Percentiles rank a stretch among this genome's conserved stretches.
Evolutionary conservation across 2,113 vertebrate genomes (phyloP).

Genomic region (Chaetura pelagica): DNA sequence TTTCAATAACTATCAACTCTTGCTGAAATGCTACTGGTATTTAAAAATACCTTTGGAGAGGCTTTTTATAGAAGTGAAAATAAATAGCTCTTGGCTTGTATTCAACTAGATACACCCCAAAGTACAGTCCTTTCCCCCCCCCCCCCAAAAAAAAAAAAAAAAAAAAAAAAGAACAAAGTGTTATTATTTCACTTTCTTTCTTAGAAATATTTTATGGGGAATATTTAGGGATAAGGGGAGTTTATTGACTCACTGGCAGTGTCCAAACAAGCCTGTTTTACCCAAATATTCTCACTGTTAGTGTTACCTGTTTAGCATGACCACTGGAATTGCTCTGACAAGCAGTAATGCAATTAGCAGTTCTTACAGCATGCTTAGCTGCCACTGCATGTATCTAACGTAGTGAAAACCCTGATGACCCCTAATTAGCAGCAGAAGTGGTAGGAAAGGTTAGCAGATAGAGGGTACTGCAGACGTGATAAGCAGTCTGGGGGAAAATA

Average conservation of each 20-base stretch:
- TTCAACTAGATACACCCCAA: not conserved
- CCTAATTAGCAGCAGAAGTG: not conserved
- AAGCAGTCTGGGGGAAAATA: not conserved
- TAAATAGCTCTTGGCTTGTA: not conserved
- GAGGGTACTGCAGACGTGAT: not conserved
- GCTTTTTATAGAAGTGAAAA: not conserved
- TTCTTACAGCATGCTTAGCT: not conserved
- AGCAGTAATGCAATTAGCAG: not conserved
- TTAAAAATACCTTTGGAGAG: not conserved
- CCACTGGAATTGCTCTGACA: not conserved
- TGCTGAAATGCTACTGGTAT: not conserved
- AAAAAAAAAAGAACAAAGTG: not conserved
- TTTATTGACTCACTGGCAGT: not conserved
- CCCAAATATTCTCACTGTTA: not conserved
- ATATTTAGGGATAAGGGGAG: not conserved
- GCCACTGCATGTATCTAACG: fast-evolving
- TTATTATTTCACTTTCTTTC: not conserved
- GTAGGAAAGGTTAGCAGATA: not conserved
- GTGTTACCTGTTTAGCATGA: not conserved
- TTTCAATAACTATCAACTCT: not conserved
- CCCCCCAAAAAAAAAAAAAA: too few relatives aligned
- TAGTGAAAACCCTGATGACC: not conserved
- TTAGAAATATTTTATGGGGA: not conserved
- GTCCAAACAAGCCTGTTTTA: not conserved
- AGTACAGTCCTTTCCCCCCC: fast-evolving